Conservation (phyloP, 2,113 vertebrate species). For the Falco punctatus region DNA sequence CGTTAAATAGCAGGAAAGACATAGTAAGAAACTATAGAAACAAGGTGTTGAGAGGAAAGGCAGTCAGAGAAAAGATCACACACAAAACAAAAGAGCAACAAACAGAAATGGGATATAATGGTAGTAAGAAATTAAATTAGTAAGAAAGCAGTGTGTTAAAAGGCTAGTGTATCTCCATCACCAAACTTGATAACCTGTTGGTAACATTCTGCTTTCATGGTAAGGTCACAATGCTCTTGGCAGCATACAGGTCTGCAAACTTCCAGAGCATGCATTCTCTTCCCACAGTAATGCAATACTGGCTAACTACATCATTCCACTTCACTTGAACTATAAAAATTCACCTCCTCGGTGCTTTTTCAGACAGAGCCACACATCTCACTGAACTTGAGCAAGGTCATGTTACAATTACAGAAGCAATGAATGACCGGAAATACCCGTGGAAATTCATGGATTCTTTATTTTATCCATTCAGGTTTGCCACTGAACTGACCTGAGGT, state of each 20-base stretch:
- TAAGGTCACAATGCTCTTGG: neutral
- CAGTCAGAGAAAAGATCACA: neutral
- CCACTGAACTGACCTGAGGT: neutral
- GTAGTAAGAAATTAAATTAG: neutral
- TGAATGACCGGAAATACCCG: neutral
- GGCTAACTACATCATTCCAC: neutral
- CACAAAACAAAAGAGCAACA: neutral
- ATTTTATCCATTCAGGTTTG: neutral
- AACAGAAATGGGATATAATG: neutral
- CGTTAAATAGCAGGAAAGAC: neutral
- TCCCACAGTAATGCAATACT: neutral
- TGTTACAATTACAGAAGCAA: neutral
- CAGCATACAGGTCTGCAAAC: fast-evolving
- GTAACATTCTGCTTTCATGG: neutral
- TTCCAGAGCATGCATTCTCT: neutral
- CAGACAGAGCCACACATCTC: neutral
- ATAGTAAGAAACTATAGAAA: neutral
- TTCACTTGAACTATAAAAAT: neutral
- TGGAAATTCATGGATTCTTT: neutral
- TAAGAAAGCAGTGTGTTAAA: neutral
- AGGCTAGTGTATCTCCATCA: neutral
- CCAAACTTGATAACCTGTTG: neutral
- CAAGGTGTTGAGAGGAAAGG: neutral
- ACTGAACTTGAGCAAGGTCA: constrained; percentile 41
- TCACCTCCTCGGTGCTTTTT: neutral